Evolutionary conservation across 2,113 vertebrate genomes (phyloP).

Genomic region (Tragelaphus strepsiceros): DNA sequence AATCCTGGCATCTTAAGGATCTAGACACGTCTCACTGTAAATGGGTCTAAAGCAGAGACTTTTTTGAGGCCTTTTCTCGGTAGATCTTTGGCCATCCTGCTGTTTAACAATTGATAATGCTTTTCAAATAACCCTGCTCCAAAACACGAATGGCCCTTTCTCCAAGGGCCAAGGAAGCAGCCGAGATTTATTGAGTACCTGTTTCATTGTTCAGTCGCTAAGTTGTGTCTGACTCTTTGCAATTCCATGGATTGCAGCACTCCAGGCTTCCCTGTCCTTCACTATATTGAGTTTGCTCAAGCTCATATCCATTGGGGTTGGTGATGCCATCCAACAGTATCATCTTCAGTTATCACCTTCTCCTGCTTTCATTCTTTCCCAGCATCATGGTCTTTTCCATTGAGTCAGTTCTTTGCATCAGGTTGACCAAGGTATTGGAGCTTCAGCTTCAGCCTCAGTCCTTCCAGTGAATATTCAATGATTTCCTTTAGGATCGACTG

Average conservation of each 20-base stretch:
- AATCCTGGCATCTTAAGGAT: conserved; percentile 14
- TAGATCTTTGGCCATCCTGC: background rate
- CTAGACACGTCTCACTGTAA: background rate
- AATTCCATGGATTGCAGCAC: background rate
- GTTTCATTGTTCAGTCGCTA: background rate
- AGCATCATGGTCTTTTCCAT: background rate
- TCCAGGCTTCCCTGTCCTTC: background rate
- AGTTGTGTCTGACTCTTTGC: background rate
- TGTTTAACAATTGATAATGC: background rate
- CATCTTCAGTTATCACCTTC: background rate
- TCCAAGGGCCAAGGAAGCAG: background rate
- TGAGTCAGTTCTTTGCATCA: background rate
- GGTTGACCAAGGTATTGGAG: background rate
- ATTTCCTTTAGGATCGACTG: background rate
- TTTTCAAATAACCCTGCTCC: background rate
- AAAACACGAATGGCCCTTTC: background rate
- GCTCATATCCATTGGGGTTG: background rate
- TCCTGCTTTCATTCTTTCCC: background rate
- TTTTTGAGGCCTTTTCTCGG: background rate
- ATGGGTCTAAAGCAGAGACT: background rate
- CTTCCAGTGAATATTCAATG: background rate
- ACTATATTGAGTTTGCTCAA: background rate
- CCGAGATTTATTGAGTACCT: background rate
- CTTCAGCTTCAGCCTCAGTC: background rate
- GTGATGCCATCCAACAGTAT: background rate